phyloP scores from a whole-genome alignment of 2,113 vertebrate species.

The Periophthalmus modestus region DNA sequence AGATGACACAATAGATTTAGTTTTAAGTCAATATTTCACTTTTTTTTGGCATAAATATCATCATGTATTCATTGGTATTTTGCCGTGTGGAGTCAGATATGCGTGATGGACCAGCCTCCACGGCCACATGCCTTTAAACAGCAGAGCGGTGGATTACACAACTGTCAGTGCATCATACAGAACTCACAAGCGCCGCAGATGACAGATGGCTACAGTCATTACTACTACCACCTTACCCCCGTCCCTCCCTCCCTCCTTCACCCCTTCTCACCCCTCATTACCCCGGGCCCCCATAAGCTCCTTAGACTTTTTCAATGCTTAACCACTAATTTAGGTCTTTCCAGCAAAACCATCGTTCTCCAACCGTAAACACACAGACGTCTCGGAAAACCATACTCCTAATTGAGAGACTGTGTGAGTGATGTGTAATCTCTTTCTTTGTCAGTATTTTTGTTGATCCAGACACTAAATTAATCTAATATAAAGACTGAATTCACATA shows the following conservation, averaged over 20 bases:
- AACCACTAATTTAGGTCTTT: slow-evolving; percentile 69
- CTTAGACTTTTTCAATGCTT: slow-evolving; percentile 71
- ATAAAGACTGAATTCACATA: no score
- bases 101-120: no score
- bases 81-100: neutral
- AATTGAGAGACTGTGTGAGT: neutral
- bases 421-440: neutral
- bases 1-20: no score
- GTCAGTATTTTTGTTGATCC: no score
- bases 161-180: slow-evolving; percentile 68
- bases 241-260: slow-evolving; percentile 27
- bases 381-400: neutral
- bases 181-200: slow-evolving; percentile 54
- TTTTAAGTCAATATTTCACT: no score
- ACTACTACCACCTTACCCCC: slow-evolving; percentile 47
- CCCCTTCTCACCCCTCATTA: no score
- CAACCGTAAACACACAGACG: neutral
- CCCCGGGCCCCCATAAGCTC: slow-evolving; percentile 65
- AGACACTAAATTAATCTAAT: no score
- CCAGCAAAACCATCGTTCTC: slow-evolving; percentile 47
- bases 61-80: no score
- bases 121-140: slow-evolving; percentile 21
- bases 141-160: slow-evolving; percentile 60
- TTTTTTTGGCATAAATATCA: no score
- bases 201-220: slow-evolving; percentile 73